Conservation (phyloP, 2,888 invertebrate genomes). For the Geophilus truncorum region DNA sequence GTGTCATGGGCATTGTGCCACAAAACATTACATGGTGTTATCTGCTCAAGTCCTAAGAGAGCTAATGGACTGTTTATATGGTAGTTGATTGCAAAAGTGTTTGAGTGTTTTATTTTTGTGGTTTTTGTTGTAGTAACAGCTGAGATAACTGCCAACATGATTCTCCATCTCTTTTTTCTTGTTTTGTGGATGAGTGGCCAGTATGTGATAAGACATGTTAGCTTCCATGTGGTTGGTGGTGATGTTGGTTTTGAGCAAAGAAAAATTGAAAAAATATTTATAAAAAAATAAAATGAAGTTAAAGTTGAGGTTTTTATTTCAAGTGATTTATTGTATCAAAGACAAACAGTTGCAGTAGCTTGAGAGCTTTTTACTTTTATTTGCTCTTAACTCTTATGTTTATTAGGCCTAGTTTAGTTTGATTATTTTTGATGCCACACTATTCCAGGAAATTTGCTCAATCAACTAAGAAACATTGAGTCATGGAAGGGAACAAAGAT, state of each 20-base stretch:
- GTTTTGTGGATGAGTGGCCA: not conserved
- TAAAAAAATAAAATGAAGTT: too few relatives aligned
- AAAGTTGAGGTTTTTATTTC: too few relatives aligned
- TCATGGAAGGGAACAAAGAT: not conserved
- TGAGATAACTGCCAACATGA: not conserved
- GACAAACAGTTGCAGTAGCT: too few relatives aligned
- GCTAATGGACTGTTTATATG: not conserved
- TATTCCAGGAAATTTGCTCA: not conserved
- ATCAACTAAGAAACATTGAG: not conserved
- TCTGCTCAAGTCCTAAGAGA: not conserved
- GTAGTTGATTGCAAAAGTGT: not conserved
- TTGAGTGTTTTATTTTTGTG: too few relatives aligned
- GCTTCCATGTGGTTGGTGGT: too few relatives aligned
- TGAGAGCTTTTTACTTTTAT: too few relatives aligned
- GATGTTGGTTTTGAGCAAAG: not conserved
- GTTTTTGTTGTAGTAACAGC: not conserved
- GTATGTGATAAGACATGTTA: not conserved
- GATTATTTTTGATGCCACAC: not conserved
- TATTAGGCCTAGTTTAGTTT: not conserved
- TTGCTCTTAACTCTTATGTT: not conserved
- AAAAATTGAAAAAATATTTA: not conserved
- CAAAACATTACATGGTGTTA: not conserved
- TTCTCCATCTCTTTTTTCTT: not conserved
- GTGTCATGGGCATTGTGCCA: not conserved
- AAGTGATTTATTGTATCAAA: too few relatives aligned